Conservation (phyloP, 2,113 vertebrate species). For the Zosterops lateralis region DNA sequence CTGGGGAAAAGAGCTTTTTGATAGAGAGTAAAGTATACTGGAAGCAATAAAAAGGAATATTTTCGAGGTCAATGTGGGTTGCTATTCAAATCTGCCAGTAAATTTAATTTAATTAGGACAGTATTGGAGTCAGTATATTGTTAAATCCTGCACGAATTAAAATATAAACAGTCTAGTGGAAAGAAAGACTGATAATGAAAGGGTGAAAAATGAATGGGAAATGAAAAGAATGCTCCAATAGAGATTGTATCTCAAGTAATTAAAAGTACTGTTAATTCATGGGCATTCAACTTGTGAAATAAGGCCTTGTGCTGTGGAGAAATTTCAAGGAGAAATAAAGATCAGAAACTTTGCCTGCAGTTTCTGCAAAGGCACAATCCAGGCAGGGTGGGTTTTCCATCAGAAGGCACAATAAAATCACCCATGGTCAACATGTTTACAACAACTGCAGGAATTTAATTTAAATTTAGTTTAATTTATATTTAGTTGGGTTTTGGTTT, state of each 20-base stretch:
- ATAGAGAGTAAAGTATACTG: neutral
- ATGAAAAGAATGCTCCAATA: neutral
- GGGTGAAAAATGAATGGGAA: slow-evolving; percentile 6
- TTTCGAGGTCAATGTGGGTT: neutral
- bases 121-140: slow-evolving; percentile 2
- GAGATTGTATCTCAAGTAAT: slow-evolving; percentile 42
- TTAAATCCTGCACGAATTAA: neutral
- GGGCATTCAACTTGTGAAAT: neutral
- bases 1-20: neutral
- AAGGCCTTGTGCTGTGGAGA: neutral
- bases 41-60: neutral
- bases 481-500: neutral
- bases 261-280: slow-evolving; percentile 23
- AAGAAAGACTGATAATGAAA: neutral
- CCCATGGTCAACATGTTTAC: neutral
- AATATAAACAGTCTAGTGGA: neutral
- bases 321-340: slow-evolving; percentile 27
- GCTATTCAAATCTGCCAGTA: slow-evolving; percentile 9
- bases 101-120: slow-evolving; percentile 41
- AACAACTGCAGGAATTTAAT: neutral
- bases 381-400: neutral
- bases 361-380: neutral
- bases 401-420: neutral
- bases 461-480: too few species aligned
- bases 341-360: neutral